Evolutionary conservation across 2,888 invertebrate species (phyloP).

Genomic region (Metalampra italica): DNA sequence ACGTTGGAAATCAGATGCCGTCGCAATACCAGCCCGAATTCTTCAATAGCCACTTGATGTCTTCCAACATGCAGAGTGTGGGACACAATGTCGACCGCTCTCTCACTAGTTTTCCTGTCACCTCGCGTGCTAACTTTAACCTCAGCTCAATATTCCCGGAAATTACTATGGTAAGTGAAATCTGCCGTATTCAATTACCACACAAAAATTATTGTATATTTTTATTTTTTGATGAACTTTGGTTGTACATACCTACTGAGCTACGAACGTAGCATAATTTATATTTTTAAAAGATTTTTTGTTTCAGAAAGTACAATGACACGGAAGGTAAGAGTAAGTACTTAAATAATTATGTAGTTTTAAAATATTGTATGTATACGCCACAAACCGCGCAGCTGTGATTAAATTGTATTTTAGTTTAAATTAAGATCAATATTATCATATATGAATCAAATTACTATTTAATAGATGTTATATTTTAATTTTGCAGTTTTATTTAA

Average conservation of each 20-base stretch:
- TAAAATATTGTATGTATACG: neutral
- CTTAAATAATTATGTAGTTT: no score
- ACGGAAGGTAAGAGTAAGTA: slow-evolving; percentile 3
- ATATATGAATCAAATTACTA: neutral
- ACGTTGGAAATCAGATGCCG: slow-evolving; percentile 62
- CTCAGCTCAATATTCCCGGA: slow-evolving; percentile 91
- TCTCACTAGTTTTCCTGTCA: slow-evolving; percentile 53
- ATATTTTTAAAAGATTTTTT: no score
- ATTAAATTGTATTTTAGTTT: slow-evolving; percentile 2
- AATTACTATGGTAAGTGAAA: slow-evolving; percentile 80
- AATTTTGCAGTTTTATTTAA: neutral
- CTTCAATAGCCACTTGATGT: slow-evolving; percentile 64
- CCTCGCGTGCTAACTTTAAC: slow-evolving; percentile 85
- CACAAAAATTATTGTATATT: no score
- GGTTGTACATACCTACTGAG: no score
- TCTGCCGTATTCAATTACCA: neutral
- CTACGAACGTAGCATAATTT: no score
- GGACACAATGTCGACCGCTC: slow-evolving; percentile 57
- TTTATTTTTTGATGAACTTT: no score
- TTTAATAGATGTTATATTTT: neutral
- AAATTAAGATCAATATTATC: neutral
- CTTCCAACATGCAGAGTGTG: slow-evolving; percentile 57
- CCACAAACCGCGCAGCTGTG: slow-evolving; percentile 1
- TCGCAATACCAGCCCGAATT: slow-evolving; percentile 65
- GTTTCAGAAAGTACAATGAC: slow-evolving; percentile 72